Evolutionary conservation across 2,888 invertebrate species (phyloP).

Genomic region (Troglohyphantes excavatus): DNA sequence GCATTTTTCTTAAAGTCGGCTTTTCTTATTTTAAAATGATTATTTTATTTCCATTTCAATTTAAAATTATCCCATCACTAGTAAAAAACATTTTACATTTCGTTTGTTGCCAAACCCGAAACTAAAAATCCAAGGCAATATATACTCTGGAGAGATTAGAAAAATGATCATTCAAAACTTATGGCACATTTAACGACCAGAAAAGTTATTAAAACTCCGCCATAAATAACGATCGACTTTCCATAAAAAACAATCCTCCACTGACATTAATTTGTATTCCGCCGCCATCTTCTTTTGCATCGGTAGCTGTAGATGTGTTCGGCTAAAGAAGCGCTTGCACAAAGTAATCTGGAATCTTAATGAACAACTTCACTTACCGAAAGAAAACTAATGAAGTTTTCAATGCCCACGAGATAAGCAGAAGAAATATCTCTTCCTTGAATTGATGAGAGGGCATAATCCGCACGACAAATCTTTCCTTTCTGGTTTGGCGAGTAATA

Average conservation of each 20-base stretch:
- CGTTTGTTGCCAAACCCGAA: not conserved
- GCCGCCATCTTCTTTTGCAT: not conserved
- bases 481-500: slow-evolving; percentile 5
- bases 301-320: not conserved
- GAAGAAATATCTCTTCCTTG: not conserved
- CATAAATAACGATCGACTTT: slow-evolving; percentile 42
- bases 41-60: too few relatives aligned
- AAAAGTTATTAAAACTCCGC: slow-evolving; percentile 38
- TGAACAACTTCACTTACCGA: slow-evolving; percentile 30
- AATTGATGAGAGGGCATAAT: slow-evolving; percentile 36
- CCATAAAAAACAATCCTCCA: slow-evolving; percentile 31
- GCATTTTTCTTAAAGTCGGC: too few relatives aligned
- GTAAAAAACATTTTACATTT: too few relatives aligned
- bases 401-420: slow-evolving; percentile 12
- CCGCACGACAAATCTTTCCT: slow-evolving; percentile 12
- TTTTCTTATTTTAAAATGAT: too few relatives aligned
- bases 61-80: too few relatives aligned
- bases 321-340: not conserved
- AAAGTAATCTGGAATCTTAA: slow-evolving; percentile 44
- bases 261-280: slow-evolving; percentile 47
- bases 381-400: slow-evolving; percentile 49
- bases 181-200: slow-evolving; percentile 4
- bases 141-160: not conserved
- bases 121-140: not conserved
- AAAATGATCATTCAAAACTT: not conserved